Evolutionary conservation across 2,113 vertebrate species (phyloP).

Genomic region (Psephotus haematonotus): DNA sequence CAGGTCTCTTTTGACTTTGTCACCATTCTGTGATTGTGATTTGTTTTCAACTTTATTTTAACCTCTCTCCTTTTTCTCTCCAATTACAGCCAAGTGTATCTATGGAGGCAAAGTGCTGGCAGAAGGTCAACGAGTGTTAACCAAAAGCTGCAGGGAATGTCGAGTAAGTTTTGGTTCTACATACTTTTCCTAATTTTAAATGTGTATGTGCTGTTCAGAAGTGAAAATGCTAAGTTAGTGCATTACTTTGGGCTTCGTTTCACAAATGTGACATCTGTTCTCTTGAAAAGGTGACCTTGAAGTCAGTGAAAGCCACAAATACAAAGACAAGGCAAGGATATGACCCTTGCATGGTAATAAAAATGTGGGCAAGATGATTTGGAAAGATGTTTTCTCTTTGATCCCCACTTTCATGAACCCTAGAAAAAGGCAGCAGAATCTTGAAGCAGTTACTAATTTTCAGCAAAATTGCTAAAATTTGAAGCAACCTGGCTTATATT

Average conservation of each 20-base stretch:
- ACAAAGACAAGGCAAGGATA: background rate
- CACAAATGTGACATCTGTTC: conserved; percentile 8
- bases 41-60: background rate
- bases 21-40: background rate
- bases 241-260: conserved; percentile 24
- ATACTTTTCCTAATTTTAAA: background rate
- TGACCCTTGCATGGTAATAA: background rate
- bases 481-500: background rate
- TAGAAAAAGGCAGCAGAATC: background rate
- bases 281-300: background rate
- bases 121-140: conserved; percentile 87
- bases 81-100: conserved; percentile 85
- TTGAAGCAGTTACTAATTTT: background rate
- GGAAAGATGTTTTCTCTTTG: background rate
- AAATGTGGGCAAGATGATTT: background rate
- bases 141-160: conserved; percentile 89
- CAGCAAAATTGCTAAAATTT: background rate
- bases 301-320: background rate
- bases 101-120: conserved; percentile 86
- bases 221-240: background rate
- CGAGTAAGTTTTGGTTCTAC: conserved; percentile 78
- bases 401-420: background rate
- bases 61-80: background rate
- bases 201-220: background rate
- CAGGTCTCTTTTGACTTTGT: background rate